phyloP scores from a whole-genome alignment of 2,888 invertebrate genomes.

The Torymus tubicola region DNA sequence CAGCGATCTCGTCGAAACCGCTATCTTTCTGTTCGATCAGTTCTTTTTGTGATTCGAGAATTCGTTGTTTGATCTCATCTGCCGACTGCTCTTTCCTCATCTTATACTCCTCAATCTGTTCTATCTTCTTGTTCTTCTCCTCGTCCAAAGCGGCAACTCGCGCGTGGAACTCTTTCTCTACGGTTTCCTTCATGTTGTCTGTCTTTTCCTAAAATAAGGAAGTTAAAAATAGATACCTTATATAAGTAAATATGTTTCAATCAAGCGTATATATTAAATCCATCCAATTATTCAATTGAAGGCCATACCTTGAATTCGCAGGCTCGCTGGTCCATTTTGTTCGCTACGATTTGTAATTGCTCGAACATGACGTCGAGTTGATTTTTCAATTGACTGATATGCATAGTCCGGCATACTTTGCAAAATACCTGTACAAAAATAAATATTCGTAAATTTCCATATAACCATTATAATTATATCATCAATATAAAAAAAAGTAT shows the following conservation, averaged over 20 bases:
- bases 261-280: no score
- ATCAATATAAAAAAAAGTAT: no score
- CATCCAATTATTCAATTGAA: not conserved
- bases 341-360: slow-evolving; percentile 79
- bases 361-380: slow-evolving; percentile 79
- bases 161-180: slow-evolving; percentile 78
- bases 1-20: slow-evolving; percentile 65
- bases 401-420: slow-evolving; percentile 80
- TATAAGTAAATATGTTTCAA: no score
- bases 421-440: slow-evolving; percentile 79
- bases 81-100: slow-evolving; percentile 69
- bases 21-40: slow-evolving; percentile 65
- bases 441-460: not conserved
- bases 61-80: slow-evolving; percentile 76
- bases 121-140: slow-evolving; percentile 76
- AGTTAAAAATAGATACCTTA: no score
- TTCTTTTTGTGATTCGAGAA: slow-evolving; percentile 77
- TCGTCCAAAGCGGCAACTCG: slow-evolving; percentile 78
- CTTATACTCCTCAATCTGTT: slow-evolving; percentile 76
- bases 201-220: slow-evolving; percentile 76
- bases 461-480: no score
- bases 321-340: slow-evolving; percentile 78
- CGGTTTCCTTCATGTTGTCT: slow-evolving; percentile 78
- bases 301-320: slow-evolving; percentile 78
- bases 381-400: slow-evolving; percentile 80